Evolutionary conservation across 2,797 vertebrate genomes (phyloP), one percentile per base, ranked within the genome.

Genomic region (Sebastolobus alascanus): DNA sequence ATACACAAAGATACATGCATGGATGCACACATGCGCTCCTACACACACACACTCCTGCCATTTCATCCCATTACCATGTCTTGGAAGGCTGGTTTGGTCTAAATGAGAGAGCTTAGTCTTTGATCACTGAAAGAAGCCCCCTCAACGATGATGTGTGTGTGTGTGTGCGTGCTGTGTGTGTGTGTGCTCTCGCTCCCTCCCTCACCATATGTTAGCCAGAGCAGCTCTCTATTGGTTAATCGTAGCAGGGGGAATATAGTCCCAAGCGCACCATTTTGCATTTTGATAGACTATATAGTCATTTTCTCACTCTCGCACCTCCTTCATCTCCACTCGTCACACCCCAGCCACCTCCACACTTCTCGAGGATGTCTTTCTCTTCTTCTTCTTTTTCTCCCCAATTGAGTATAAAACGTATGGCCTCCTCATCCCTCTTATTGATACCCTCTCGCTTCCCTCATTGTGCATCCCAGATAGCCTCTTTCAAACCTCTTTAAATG

Each of bases 281-380:
- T 89, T 87, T 86, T 89, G 85, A 93, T 87, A n/a, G 87, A 81
- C 68, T 63, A 40, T 60, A 38, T 69, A 74, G 89, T 90, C 77
- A 73, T 90, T 76, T 85, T 86, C 73, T 89, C 66, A 40, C 76
- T 78, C 78, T 78, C 68, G 12, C 54, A 78, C 65, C 67, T 72
- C 69, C 71, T 66, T 79, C 77, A 78, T 86, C 76, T 87, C 54
- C 20, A 25, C 87, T 54, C 38, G n/a, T 84, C 75, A 61, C 56
- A 75, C 29, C 73, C 55, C 68, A 35, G 55, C 38, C 61, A 61
- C n/a, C 68, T 65, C 66, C 25, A 38, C 61, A 65, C 84, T 70
- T 75, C n/a, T 67, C 6, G 16, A 11, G 8, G 38, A 80, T 69
- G 54, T 80, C 63, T 74, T 68, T 25, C 10, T 79, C 55, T 59